Evolutionary conservation across 2,797 vertebrate genomes (phyloP), one percentile per base, ranked within the genome.

Genomic region (Harpagifer antarcticus): DNA sequence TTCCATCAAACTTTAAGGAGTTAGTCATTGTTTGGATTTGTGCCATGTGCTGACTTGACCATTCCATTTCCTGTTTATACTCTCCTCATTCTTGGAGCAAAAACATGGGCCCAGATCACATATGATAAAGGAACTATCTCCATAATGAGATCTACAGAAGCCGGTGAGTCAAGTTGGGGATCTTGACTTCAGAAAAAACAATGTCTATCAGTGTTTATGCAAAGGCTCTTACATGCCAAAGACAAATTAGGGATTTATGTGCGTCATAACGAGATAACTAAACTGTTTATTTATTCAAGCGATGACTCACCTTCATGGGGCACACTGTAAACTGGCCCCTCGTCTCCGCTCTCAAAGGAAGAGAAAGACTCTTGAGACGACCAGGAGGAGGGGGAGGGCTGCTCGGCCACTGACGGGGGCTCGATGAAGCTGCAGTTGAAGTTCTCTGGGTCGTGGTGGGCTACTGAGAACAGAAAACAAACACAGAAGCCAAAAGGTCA

Each of bases 351-450:
- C 92, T 99, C 98, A 0, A 98, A 99, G 55, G 98, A 99, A 20
- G 98, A 99, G 92, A 99, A 99, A 59, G 98, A 99, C 85, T 96
- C 98, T 0, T 96, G 96, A 69, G 98, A 99, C 0, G 98, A 99
- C 98, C 98, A 99, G 19, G 98, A 95, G 1, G 97, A 94, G 0
- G 97, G 96, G 0, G 97, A 97, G 8, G 96, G 97, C 88, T 97
- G 97, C 82, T 99, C 98, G 19, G 94, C 95, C 64, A 95, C 95
- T 0, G 97, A 98, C 0, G 98, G 97, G 0, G 98, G 98, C 84
- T 99, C 98, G 9, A 99, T 96, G 91, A 98, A 99, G 91, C 98
- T 99, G 95, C 97, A 99, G 94, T 97, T 98, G 91, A 99, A 96
- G 62, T 99, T 98, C 86, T 99, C 98, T 68, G 96, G 94, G 92